A percentile compares a stretch with the other conserved stretches of the same genome.
Evolutionary conservation across 1,140 invertebrate genomes (phyloP).

Genomic region (Semibalanus balanoides): DNA sequence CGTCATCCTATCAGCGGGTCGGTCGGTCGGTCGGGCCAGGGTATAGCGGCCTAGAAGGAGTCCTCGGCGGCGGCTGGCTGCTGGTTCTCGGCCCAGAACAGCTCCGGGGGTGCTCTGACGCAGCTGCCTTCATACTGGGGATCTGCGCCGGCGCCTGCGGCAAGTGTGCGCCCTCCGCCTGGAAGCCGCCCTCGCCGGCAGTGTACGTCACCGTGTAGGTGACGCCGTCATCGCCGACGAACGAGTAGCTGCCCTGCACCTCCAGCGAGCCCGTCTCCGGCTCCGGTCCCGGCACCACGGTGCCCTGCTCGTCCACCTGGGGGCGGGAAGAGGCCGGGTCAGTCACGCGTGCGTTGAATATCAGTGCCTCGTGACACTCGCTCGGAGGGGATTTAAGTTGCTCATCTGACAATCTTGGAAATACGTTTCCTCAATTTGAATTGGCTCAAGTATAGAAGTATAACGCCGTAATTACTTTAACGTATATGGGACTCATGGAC

Average conservation of each 20-base stretch:
- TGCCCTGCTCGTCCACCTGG: not conserved
- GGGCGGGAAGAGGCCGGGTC: not conserved
- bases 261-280: not conserved
- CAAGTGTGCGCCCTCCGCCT: conserved; percentile 51
- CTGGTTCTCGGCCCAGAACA: conserved; percentile 1
- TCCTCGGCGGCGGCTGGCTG: not conserved
- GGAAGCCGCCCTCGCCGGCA: conserved; percentile 49
- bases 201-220: conserved; percentile 32
- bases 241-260: not conserved
- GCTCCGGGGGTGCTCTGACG: not conserved
- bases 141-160: conserved; percentile 53
- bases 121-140: conserved; percentile 33
- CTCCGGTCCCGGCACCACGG: not conserved
- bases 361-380: too few species aligned
- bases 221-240: conserved; percentile 13
- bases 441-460: too few species aligned
- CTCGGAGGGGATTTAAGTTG: too few species aligned
- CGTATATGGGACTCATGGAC: too few species aligned
- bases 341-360: too few species aligned
- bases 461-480: too few species aligned
- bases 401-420: too few species aligned
- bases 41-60: too few species aligned
- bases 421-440: too few species aligned
- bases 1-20: too few species aligned
- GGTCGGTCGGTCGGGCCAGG: too few species aligned